A percentile compares a stretch with the other conserved stretches of the same genome.
phyloP scores from a whole-genome alignment of 2,113 vertebrate species.

The Tonatia bakeri region DNA sequence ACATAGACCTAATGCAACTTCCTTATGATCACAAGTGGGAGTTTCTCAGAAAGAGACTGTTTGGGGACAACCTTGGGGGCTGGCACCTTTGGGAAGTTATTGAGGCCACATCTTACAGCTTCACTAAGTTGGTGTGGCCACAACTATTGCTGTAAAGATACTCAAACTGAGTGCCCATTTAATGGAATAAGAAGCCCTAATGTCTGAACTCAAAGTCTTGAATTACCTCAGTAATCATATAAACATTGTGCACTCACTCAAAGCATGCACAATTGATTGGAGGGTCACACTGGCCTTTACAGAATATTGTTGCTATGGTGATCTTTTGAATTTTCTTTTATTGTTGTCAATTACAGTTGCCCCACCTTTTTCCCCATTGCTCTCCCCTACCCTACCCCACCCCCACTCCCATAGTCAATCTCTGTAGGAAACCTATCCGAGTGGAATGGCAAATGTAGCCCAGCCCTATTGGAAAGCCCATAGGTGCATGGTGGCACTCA shows the following conservation, averaged over 20 bases:
- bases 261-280: conserved; percentile 90
- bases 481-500: too few relatives aligned
- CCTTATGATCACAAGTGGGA: conserved; percentile 98
- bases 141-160: conserved; percentile 99
- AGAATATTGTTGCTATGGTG: conserved; percentile 98
- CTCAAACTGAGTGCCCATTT: conserved; percentile 96
- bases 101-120: conserved; percentile 97
- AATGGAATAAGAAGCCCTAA: conserved; percentile 96
- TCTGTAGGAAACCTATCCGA: too few relatives aligned
- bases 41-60: conserved; percentile 94
- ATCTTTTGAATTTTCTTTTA: conserved; percentile 92
- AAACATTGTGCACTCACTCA: conserved; percentile 98
- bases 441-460: too few relatives aligned
- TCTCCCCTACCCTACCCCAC: too few relatives aligned
- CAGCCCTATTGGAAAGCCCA: too few relatives aligned
- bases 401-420: too few relatives aligned
- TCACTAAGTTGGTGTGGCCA: conserved; percentile 90
- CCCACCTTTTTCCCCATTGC: too few relatives aligned
- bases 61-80: conserved; percentile 98
- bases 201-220: conserved; percentile 98
- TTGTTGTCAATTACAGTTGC: too few relatives aligned
- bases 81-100: conserved; percentile 98
- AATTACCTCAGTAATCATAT: conserved; percentile 99
- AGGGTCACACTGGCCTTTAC: conserved; percentile 98
- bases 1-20: conserved; percentile 97